Percentiles rank a stretch among this genome's conserved stretches.
phyloP scores from a whole-genome alignment of 1,140 invertebrate species.

The Drosophila aff. region DNA sequence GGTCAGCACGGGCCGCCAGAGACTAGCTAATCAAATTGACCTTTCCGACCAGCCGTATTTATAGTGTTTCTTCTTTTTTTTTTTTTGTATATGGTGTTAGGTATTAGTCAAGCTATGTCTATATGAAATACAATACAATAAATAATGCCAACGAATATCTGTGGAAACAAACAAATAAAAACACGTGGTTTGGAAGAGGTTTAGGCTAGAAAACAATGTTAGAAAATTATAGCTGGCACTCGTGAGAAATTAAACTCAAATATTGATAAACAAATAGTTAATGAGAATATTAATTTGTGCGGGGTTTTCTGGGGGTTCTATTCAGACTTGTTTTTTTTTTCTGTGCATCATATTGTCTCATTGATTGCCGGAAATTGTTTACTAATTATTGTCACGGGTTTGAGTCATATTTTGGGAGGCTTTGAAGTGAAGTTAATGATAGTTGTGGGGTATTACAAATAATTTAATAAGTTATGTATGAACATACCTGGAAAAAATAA shows the following conservation, averaged over 20 bases:
- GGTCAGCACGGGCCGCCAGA: constrained; percentile 7
- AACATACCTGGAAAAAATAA: neutral
- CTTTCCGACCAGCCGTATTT: constrained; percentile 61
- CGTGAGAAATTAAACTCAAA: constrained; percentile 26
- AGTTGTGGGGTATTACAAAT: neutral
- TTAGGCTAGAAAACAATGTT: constrained; percentile 1
- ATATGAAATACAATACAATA: constrained; percentile 38
- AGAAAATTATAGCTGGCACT: constrained; percentile 8
- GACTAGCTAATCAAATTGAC: constrained; percentile 74
- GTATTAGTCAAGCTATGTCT: constrained; percentile 41
- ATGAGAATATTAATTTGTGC: constrained; percentile 15
- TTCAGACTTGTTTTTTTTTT: neutral
- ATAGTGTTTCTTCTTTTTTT: constrained; percentile 3
- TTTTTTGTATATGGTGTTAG: constrained; percentile 12
- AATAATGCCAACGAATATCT: constrained; percentile 25
- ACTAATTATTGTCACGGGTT: constrained; percentile 13
- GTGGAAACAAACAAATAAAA: constrained; percentile 27
- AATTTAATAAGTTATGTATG: neutral
- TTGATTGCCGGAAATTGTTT: constrained; percentile 12
- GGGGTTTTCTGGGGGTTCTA: neutral
- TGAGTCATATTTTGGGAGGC: constrained; percentile 7
- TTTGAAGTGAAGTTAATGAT: neutral
- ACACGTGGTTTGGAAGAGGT: constrained; percentile 6
- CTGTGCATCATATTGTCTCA: constrained; percentile 1
- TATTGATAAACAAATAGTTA: constrained; percentile 11